Conservation (phyloP, 2,888 invertebrate genomes). For the Tenthredo distinguenda region DNA sequence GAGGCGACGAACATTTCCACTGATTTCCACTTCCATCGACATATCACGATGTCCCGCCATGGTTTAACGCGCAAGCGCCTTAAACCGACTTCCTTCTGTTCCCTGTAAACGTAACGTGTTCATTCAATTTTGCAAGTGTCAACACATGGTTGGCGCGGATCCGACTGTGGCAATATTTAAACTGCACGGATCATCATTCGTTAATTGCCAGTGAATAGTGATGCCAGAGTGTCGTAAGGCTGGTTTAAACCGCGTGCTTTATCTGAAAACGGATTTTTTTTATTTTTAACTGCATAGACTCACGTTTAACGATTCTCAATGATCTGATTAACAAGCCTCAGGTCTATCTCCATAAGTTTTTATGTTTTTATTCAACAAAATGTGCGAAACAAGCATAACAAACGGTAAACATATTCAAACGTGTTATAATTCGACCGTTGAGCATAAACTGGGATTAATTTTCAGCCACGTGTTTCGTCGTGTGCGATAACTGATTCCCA, state of each 20-base stretch:
- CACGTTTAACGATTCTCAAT: background rate
- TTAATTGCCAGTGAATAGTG: background rate
- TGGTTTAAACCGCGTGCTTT: background rate
- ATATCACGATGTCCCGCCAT: background rate
- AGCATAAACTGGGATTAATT: background rate
- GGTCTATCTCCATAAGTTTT: background rate
- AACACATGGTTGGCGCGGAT: constrained; percentile 24
- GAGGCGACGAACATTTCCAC: background rate
- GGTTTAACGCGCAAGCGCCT: constrained; percentile 12
- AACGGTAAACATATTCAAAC: background rate
- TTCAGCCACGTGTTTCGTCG: background rate
- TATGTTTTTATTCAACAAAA: background rate
- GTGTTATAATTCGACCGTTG: background rate
- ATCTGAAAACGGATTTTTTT: background rate
- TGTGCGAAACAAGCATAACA: background rate
- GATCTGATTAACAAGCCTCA: background rate
- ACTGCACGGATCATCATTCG: background rate
- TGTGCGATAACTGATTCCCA: background rate
- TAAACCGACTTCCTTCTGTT: constrained; percentile 2
- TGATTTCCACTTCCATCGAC: constrained; percentile 35
- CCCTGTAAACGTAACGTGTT: constrained; percentile 11
- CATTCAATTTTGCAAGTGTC: constrained; percentile 33
- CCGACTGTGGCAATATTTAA: background rate
- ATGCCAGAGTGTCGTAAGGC: background rate
- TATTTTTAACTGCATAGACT: background rate